A percentile compares a stretch with the other conserved stretches of the same genome.
Evolutionary conservation across 2,888 invertebrate species (phyloP).

Genomic region (Boloria euphrosyne): DNA sequence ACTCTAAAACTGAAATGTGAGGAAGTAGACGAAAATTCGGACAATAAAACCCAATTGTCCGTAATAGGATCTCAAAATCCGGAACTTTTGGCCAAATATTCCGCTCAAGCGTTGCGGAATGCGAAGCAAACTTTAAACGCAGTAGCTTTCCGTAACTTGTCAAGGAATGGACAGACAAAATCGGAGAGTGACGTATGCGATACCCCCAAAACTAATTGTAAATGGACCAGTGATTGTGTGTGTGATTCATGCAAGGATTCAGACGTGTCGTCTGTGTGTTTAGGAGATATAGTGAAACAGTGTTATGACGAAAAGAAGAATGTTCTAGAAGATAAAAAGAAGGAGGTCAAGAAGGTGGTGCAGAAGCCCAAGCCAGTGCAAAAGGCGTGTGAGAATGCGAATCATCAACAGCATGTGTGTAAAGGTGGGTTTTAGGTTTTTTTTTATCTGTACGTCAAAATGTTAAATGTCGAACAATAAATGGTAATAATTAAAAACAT

Average conservation of each 20-base stretch:
- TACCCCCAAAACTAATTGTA: slow-evolving; percentile 66
- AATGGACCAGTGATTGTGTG: slow-evolving; percentile 71
- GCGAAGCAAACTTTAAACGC: slow-evolving; percentile 71
- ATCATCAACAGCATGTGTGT: slow-evolving; percentile 74
- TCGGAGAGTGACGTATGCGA: slow-evolving; percentile 71
- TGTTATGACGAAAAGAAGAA: slow-evolving; percentile 50
- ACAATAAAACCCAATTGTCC: slow-evolving; percentile 45
- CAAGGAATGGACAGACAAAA: slow-evolving; percentile 63
- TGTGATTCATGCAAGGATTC: slow-evolving; percentile 62
- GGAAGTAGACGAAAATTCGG: slow-evolving; percentile 38
- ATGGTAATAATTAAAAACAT: too few relatives aligned
- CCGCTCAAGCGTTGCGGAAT: slow-evolving; percentile 67
- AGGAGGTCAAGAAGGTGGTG: slow-evolving; percentile 54
- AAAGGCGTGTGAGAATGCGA: slow-evolving; percentile 67
- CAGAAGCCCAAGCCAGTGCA: slow-evolving; percentile 54
- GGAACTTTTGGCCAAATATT: slow-evolving; percentile 68
- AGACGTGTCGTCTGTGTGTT: slow-evolving; percentile 49
- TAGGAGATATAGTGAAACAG: slow-evolving; percentile 61
- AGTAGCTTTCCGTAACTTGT: slow-evolving; percentile 66
- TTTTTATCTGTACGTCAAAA: not conserved
- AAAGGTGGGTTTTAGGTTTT: slow-evolving; percentile 59
- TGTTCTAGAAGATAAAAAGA: slow-evolving; percentile 49
- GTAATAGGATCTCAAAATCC: slow-evolving; percentile 58
- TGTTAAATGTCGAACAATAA: not conserved
- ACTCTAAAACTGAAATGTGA: slow-evolving; percentile 46